phyloP scores from a whole-genome alignment of 2,888 invertebrate genomes.

The Coronaproctus castanopsis region DNA sequence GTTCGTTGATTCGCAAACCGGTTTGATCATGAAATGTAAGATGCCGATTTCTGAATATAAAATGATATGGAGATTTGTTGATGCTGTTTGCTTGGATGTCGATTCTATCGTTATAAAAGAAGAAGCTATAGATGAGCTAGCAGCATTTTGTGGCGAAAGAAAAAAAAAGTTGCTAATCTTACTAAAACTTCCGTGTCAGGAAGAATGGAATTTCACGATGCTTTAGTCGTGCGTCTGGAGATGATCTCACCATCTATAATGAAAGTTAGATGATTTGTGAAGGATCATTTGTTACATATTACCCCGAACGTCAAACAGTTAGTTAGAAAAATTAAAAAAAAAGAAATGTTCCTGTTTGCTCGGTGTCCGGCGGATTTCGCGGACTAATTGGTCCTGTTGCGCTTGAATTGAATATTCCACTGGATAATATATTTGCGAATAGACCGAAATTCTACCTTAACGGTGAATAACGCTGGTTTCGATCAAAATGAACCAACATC shows the following conservation, averaged over 20 bases:
- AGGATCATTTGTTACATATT: conserved; percentile 49
- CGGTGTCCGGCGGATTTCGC: conserved; percentile 89
- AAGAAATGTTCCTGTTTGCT: conserved; percentile 56
- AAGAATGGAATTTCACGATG: conserved; percentile 74
- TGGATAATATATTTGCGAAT: conserved; percentile 71
- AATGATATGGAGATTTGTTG: conserved; percentile 33
- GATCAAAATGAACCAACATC: conserved; percentile 81
- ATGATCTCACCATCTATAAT: conserved; percentile 63
- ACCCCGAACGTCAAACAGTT: conserved; percentile 61
- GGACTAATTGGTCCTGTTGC: conserved; percentile 79
- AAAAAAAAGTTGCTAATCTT: no score
- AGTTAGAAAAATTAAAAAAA: conserved; percentile 36
- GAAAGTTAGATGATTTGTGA: conserved; percentile 59
- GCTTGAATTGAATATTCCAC: conserved; percentile 51
- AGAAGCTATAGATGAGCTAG: conserved; percentile 93
- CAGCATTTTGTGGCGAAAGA: conserved; percentile 79
- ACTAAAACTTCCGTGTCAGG: conserved; percentile 85
- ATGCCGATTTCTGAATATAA: no score
- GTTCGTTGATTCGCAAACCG: no score
- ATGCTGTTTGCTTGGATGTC: conserved; percentile 93
- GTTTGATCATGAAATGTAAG: no score
- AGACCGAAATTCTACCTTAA: conserved; percentile 69
- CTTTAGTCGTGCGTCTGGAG: conserved; percentile 58
- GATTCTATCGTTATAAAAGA: conserved; percentile 92
- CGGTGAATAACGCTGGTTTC: conserved; percentile 69